Conservation (phyloP, 1,140 invertebrate genomes). For the Dysdera silvatica region DNA sequence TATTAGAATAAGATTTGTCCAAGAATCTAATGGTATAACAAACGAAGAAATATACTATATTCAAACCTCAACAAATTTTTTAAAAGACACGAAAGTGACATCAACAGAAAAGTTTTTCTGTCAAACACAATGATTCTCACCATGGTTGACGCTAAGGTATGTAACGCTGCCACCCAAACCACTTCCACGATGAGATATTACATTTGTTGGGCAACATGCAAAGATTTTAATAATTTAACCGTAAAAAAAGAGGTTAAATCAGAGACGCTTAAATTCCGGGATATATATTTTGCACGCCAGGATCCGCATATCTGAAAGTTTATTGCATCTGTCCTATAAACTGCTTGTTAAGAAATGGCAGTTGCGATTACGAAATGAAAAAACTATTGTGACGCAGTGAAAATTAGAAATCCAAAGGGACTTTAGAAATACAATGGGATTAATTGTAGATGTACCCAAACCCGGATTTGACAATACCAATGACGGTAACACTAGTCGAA, state of each 20-base stretch:
- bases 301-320: neutral
- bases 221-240: constrained; percentile 3
- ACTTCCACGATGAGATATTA: neutral
- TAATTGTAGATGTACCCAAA: neutral
- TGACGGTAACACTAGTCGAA: constrained; percentile 44
- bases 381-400: neutral
- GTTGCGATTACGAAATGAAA: neutral
- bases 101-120: neutral
- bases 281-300: neutral
- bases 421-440: neutral
- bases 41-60: neutral
- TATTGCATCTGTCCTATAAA: constrained; percentile 1
- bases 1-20: constrained; percentile 1
- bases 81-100: neutral
- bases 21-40: neutral
- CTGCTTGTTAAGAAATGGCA: neutral
- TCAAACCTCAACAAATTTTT: neutral
- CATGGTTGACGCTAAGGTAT: constrained; percentile 1
- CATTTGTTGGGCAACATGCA: neutral
- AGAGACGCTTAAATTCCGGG: neutral
- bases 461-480: constrained; percentile 4
- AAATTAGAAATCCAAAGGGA: neutral
- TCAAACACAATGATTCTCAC: neutral
- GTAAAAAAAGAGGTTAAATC: neutral
- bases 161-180: neutral